Evolutionary conservation across 2,113 vertebrate genomes (phyloP).

Genomic region (Genyomyrus donnyi): DNA sequence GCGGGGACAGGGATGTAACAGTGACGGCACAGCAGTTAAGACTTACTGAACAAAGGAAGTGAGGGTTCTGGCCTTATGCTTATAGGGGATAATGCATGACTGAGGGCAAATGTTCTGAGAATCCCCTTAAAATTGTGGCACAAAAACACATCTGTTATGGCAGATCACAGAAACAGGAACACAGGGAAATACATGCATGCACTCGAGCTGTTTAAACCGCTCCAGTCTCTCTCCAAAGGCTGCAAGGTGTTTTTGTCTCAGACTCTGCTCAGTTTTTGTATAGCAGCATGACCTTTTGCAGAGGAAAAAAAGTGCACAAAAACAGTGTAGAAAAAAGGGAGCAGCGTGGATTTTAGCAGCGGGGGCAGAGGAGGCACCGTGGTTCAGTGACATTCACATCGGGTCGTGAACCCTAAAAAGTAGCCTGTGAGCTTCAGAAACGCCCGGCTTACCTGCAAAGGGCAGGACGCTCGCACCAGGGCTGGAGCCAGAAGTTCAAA

Average conservation of each 20-base stretch:
- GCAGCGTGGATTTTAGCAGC: neutral
- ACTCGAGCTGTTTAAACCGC: neutral
- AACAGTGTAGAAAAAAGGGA: neutral
- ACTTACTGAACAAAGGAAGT: neutral
- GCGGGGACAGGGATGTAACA: neutral
- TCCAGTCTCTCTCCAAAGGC: neutral
- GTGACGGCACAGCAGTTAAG: neutral
- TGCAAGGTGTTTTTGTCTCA: neutral
- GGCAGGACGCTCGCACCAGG: neutral
- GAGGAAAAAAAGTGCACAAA: neutral
- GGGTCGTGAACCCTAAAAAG: neutral
- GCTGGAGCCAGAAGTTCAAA: neutral
- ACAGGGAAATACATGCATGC: neutral
- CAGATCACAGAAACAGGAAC: neutral
- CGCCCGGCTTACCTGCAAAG: neutral
- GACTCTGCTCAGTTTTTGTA: neutral
- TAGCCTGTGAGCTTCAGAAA: neutral
- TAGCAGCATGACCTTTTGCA: neutral
- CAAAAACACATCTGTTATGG: neutral
- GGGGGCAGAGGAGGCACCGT: neutral
- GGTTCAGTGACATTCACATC: neutral
- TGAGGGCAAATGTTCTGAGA: neutral
- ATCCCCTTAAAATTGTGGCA: neutral
- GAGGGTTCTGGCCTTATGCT: neutral
- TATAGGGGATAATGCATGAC: neutral